These are phyloP conservation scores for Synanthedon tipuliformis DNA, from an alignment of 2,888 invertebrate genomes.

Conservation along the genomic window DNA sequence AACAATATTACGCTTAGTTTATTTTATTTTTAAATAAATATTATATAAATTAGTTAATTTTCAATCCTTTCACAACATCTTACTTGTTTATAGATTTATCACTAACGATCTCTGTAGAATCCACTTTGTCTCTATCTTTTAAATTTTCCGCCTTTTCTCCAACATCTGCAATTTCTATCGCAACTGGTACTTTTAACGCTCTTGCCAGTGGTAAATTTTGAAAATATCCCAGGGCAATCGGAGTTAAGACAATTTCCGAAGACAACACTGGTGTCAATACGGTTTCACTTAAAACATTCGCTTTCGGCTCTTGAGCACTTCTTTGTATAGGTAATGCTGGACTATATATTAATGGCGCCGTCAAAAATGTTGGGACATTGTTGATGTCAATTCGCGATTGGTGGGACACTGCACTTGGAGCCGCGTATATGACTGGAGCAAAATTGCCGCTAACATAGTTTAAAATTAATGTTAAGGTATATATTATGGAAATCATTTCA, in stretches of 20 bases:
- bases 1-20: too few relatives aligned
- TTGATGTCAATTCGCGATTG: slow-evolving; percentile 67
- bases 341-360: slow-evolving; percentile 38
- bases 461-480: slow-evolving; percentile 11
- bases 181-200: slow-evolving; percentile 42
- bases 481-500: slow-evolving; percentile 39
- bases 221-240: slow-evolving; percentile 42
- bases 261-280: slow-evolving; percentile 25
- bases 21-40: too few relatives aligned
- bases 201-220: slow-evolving; percentile 47
- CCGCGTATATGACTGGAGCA: slow-evolving; percentile 43
- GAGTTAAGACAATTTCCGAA: slow-evolving; percentile 31
- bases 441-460: slow-evolving; percentile 28
- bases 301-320: slow-evolving; percentile 18
- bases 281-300: slow-evolving; percentile 19
- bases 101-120: neutral
- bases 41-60: too few relatives aligned
- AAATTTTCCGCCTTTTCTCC: neutral
- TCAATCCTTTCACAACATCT: too few relatives aligned
- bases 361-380: slow-evolving; percentile 28
- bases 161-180: slow-evolving; percentile 24
- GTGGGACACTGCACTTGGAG: slow-evolving; percentile 67
- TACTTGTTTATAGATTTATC: neutral
- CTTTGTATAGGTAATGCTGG: slow-evolving; percentile 16
- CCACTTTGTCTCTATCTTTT: neutral